Base-by-base conservation (phyloP, 2,113 vertebrate species). In the Oceanodroma tethys region DNA sequence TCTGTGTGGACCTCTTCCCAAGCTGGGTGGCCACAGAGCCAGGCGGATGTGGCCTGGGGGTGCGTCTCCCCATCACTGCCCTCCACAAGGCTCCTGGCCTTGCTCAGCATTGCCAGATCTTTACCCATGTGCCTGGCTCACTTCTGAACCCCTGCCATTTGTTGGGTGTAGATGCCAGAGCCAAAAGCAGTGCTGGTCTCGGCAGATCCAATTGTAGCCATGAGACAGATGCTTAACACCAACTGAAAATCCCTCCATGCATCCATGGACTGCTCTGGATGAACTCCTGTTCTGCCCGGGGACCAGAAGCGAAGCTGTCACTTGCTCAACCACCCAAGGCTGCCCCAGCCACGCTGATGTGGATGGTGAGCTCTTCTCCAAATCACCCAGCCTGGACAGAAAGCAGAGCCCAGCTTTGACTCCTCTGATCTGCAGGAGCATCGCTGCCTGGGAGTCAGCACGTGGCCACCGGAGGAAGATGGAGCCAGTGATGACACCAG, bases 391-490 rank as follows among this genome's bases (percentile, higher is more conserved):
- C 32, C 45, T 56, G 59, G 43, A 26, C 14, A 25, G 50, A n/a
- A 81, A 74, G 68, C 47, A 71, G 60, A 85, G 32, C 10, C 60
- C 32, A 67, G 42, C 14, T 89, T 42, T 63, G 32, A 34, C 16
- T 75, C 13, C 50, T 60, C 40, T 71, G 25, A 63, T 36, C 52
- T 2, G 1, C 36, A 40, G 42, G 29, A 88, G 9, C 23, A 9
- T 59, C 1, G 0, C 78, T 90, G 55, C 52, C 52, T 55, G 19
- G 32, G 25, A 81, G 42, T 25, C 79, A 80, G 62, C 47, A 26
- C 0, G 0, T 5, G 52, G 47, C 43, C 29, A 13, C n/a, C 0
- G 1, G 7, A 50, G 18, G 45, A 43, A 52, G 62, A 25, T 40
- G 52, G 62, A 79, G 34, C 23, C 47, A 17, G 3, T 52, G 68